Base-by-base conservation (phyloP, 2,888 invertebrate genomes). In the Sepiola atlantica region DNA sequence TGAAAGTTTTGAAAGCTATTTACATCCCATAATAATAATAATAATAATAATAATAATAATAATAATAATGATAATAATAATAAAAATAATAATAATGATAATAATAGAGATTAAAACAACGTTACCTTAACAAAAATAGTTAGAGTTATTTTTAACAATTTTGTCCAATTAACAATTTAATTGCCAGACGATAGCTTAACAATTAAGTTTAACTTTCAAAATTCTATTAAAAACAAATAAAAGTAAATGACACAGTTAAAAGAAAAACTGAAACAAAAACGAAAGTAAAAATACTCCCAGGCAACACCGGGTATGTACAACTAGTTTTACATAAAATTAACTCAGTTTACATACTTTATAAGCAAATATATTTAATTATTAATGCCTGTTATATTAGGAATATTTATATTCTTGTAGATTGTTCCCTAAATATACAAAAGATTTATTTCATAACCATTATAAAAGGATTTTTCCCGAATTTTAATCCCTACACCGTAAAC, bases 1-100 rank as follows among this genome's bases (percentile, higher is more conserved):
- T 77, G 77, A 14, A 77, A 77, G 61, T 20, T 57, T 57, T 32
- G 28, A 8, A 45, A 45, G 45, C 45, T 45, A 45, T 45, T 4
- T 45, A 45, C 45, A 45, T 8, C 45, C 45, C 2, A 45, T 45
- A 45, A 45, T 45, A 45, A 45, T 45, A 45, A 45, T 45, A 45
- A 45, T 45, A 45, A 45, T 45, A 45, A 45, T 45, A 45, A 45
- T 45, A 45, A 45, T 45, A 45, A 93, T 93, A 93, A 93, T 93
- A 93, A 93, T 93, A 93, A 93, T 93, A 93, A 93, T 93, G 28
- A 93, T 93, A 93, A 93, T 93, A 93, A 45, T 45, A 45, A 45
- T 45, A 45, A 45, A 4, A 45, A 93, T 93, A 93, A 93, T 93
- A 93, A 93, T 93, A 93, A 93, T 93, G n/a, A 93, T 93, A 93